Evolutionary conservation across 1,140 invertebrate genomes (phyloP), one percentile per base, ranked within the genome.

Genomic region (Oedothorax gibbosus): DNA sequence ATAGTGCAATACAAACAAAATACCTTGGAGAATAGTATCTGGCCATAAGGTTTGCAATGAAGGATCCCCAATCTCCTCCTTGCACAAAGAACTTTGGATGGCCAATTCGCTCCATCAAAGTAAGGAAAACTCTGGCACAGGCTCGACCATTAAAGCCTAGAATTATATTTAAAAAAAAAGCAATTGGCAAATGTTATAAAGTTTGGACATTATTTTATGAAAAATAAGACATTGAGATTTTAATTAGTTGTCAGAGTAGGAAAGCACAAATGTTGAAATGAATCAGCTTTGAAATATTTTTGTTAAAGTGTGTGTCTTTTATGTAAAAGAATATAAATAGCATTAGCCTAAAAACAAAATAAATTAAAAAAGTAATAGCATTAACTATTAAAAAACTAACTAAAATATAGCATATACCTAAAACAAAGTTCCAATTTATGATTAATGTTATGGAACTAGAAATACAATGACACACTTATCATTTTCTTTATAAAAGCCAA

Each of bases 101-200:
- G 0, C 95, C 95, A 0, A 98, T 90, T 68, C 95, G 91, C 3
- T 91, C 87, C 97, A 98, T 98, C 14, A 98, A 90, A 88, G 95
- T 96, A 56, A 94, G 93, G 87, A 98, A 93, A 18, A 98, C 90
- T 1, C 95, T 91, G 0, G 93, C 93, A 0, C 94, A 92, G 89
- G 96, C 90, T 12, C 92, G 87, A 1, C 91, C 88, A 49, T 93
- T 86, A 20, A 92, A 88, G 0, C 90, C 90, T 88, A 76, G 57
- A 83, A 20, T 14, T 54, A 35, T 35, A 35, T 35, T n/a, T n/a
- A n/a, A n/a, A n/a, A 35, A 35, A 35, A 50, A 51, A 71, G 8
- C 0, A 66, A 9, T 14, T 14, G 9, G 57, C 57, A 60, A 14
- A 14, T 60, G 5, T 60, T 11, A 66, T 21, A 71, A 71, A 18